Evolutionary conservation across 2,113 vertebrate genomes (phyloP).

Genomic region (Pipa parva): DNA sequence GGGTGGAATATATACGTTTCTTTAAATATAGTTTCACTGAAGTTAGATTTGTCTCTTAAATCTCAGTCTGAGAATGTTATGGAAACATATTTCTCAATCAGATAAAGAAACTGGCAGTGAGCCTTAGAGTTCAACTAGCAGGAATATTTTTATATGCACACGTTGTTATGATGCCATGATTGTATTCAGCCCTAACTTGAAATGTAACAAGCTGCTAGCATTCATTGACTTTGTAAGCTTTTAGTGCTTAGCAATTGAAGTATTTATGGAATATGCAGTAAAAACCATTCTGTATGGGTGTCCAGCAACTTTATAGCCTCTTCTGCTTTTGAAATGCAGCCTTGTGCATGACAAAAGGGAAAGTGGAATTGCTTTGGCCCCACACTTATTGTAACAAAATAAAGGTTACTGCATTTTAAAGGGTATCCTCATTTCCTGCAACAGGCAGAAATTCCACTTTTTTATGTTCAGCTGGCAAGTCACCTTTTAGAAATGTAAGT

Average conservation of each 20-base stretch:
- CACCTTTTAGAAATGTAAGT: constrained; percentile 44
- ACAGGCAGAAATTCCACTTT: too few species aligned
- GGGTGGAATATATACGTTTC: too few species aligned
- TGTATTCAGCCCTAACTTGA: too few species aligned
- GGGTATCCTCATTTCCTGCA: constrained; percentile 56
- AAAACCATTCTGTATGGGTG: constrained; percentile 62
- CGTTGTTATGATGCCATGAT: too few species aligned
- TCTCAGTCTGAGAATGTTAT: too few species aligned
- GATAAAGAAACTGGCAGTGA: too few species aligned
- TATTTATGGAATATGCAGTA: constrained; percentile 75
- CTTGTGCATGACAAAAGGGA: constrained; percentile 68
- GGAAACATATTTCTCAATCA: too few species aligned
- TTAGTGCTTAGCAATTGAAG: constrained; percentile 71
- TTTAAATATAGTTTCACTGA: too few species aligned
- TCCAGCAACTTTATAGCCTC: constrained; percentile 68
- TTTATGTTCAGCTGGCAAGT: constrained; percentile 49
- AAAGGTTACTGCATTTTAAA: constrained; percentile 72
- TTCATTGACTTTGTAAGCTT: constrained; percentile 21
- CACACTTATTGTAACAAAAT: constrained; percentile 61
- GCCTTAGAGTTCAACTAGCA: too few species aligned
- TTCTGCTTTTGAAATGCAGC: constrained; percentile 68
- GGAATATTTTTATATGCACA: too few species aligned
- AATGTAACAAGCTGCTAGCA: constrained; percentile 67
- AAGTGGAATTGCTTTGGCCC: constrained; percentile 66
- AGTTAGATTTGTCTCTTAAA: too few species aligned